Percentiles rank a stretch among this genome's conserved stretches.
These are phyloP conservation scores for Drosophila nigrodunni DNA, from an alignment of 1,140 invertebrate genomes.

Conservation along the genomic window DNA sequence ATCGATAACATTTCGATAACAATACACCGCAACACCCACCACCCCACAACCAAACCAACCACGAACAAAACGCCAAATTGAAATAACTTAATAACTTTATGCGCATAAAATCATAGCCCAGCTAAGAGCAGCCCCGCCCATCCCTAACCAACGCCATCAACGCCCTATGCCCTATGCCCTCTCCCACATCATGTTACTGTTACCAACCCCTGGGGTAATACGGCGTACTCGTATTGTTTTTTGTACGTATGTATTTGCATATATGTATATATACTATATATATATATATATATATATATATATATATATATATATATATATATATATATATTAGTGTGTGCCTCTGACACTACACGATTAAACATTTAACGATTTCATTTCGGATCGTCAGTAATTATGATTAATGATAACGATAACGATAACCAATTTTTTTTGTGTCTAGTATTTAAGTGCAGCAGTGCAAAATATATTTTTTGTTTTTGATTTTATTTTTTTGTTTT, in stretches of 20 bases:
- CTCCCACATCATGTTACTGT: neutral
- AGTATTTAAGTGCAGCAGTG: conserved; percentile 34
- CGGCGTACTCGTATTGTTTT: conserved; percentile 14
- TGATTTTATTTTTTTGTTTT: conserved; percentile 5
- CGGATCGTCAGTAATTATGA: conserved; percentile 72
- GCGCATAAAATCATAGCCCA: neutral
- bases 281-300: conserved; percentile 41
- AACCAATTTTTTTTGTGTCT: conserved; percentile 62
- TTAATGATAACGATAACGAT: conserved; percentile 62
- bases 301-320: conserved; percentile 44
- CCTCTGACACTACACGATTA: conserved; percentile 23
- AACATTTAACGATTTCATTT: conserved; percentile 47
- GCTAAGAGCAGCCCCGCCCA: neutral
- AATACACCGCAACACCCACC: neutral
- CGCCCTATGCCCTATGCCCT: neutral
- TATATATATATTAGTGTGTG: conserved; percentile 46
- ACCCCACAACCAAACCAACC: neutral
- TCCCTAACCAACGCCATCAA: neutral
- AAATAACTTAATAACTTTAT: neutral
- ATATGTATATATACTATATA: conserved; percentile 37
- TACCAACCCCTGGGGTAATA: neutral
- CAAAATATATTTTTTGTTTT: conserved; percentile 3
- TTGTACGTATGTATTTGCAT: conserved; percentile 37
- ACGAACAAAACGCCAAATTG: neutral
- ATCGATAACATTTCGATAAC: conserved; percentile 10